phyloP scores from a whole-genome alignment of 2,797 vertebrate species.

The Tauraco hartlaubi region DNA sequence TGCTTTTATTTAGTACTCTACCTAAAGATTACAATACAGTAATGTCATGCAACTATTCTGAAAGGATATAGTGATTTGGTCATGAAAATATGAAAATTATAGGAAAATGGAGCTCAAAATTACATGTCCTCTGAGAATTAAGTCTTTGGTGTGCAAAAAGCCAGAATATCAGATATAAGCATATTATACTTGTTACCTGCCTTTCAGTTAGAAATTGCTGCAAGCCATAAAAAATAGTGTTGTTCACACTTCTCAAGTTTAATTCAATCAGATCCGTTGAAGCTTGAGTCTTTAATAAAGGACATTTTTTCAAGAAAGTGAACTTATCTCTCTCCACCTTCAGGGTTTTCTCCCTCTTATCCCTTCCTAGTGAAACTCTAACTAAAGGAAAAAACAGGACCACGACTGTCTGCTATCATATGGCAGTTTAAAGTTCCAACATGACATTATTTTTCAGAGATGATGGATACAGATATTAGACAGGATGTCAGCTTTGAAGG shows the following conservation, averaged over 20 bases:
- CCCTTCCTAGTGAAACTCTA: not conserved
- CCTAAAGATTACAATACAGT: not conserved
- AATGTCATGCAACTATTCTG: not conserved
- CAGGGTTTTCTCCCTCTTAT: constrained; percentile 12
- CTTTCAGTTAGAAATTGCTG: not conserved
- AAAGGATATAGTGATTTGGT: not conserved
- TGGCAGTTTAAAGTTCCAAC: not conserved
- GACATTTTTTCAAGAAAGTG: constrained; percentile 23
- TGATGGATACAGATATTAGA: not conserved
- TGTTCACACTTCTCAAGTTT: constrained; percentile 21
- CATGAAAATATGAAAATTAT: not conserved
- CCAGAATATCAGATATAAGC: not conserved
- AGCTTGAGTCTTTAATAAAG: constrained; percentile 33
- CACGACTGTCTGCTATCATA: not conserved
- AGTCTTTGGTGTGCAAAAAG: constrained; percentile 16
- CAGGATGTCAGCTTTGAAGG: not conserved
- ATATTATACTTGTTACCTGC: not conserved
- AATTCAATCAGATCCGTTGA: constrained; percentile 27
- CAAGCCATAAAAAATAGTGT: not conserved
- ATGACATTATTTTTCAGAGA: constrained; percentile 19
- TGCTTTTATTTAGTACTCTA: not conserved
- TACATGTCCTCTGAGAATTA: not conserved
- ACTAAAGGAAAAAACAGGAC: not conserved
- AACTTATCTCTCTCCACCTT: constrained; percentile 29
- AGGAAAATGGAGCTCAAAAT: constrained; percentile 17